Evolutionary conservation across 2,888 invertebrate genomes (phyloP).

Genomic region (Cephus runcator): DNA sequence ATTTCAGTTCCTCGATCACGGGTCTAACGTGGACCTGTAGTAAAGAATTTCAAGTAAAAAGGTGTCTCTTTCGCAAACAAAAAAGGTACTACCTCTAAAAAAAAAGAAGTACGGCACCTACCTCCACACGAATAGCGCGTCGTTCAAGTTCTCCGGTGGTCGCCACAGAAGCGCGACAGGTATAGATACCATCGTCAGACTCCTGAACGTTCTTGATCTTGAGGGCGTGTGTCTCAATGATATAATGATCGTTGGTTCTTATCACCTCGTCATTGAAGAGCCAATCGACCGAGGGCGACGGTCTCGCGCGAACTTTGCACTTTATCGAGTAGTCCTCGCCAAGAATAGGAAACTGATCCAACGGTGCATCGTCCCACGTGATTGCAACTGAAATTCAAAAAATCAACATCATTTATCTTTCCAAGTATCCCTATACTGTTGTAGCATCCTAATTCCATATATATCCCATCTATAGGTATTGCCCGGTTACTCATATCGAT

Average conservation of each 20-base stretch:
- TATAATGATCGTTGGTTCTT: conserved; percentile 76
- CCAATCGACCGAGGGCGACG: conserved; percentile 88
- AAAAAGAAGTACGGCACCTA: conserved; percentile 53
- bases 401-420: conserved; percentile 8
- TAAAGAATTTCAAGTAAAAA: conserved; percentile 9
- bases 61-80: neutral
- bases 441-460: neutral
- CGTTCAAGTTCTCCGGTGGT: conserved; percentile 83
- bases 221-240: conserved; percentile 80
- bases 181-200: conserved; percentile 87
- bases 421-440: neutral
- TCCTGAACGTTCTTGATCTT: conserved; percentile 81
- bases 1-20: conserved; percentile 73
- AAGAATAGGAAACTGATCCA: conserved; percentile 82
- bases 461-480: neutral
- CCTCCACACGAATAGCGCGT: conserved; percentile 83
- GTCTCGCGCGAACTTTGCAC: conserved; percentile 87
- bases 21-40: conserved; percentile 80
- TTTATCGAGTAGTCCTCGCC: conserved; percentile 81
- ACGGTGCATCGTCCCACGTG: conserved; percentile 87
- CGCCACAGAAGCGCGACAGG: conserved; percentile 86
- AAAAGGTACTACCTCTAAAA: neutral
- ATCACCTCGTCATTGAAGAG: conserved; percentile 80
- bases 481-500: neutral
- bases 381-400: conserved; percentile 76